Evolutionary conservation across 2,113 vertebrate genomes (phyloP), one percentile per base, ranked within the genome.

Genomic region (Clupea harengus): DNA sequence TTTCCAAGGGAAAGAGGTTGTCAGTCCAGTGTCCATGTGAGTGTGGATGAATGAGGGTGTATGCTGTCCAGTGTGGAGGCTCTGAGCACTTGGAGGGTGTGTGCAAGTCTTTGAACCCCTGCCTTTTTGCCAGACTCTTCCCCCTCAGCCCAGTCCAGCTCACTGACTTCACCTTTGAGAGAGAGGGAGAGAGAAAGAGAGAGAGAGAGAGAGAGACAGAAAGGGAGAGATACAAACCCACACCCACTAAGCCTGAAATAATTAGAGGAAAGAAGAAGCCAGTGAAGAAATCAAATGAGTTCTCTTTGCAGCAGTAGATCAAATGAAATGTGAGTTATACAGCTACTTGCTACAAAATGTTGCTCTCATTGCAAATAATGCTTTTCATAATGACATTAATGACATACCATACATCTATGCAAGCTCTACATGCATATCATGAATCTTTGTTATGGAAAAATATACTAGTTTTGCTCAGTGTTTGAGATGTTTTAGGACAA

Each of bases 91-190:
- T 39, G 75, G 80, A 82, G 86, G 82, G 86, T 87, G 88, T 87
- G 87, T 81, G 49, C 28, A 54, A 83, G 84, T 45, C 52, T 82
- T 75, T 81, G 81, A 83, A 22, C 75, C 82, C 25, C 83, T 86
- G 72, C 45, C 82, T 82, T 60, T 50, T 72, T 85, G 81, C 83
- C 81, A 87, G 85, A 87, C 85, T 88, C 87, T 84, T 89, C 88
- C 83, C 86, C 82, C 89, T 84, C n/a, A 20, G 72, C 54, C 50
- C 81, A 20, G 67, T 89, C 82, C 85, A 85, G 86, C 83, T 52
- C 78, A 50, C 87, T 85, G 83, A 85, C 75, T 82, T 52, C 81
- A 83, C 50, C 67, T 78, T 78, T 44, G 1, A 78, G 25, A 28
- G 10, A 10, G 54, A 82, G 82, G 32, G 67, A 81, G 54, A 82